Percentiles rank a stretch among this genome's conserved stretches.
phyloP scores from a whole-genome alignment of 2,888 invertebrate genomes.

The Eremobia ochroleuca region DNA sequence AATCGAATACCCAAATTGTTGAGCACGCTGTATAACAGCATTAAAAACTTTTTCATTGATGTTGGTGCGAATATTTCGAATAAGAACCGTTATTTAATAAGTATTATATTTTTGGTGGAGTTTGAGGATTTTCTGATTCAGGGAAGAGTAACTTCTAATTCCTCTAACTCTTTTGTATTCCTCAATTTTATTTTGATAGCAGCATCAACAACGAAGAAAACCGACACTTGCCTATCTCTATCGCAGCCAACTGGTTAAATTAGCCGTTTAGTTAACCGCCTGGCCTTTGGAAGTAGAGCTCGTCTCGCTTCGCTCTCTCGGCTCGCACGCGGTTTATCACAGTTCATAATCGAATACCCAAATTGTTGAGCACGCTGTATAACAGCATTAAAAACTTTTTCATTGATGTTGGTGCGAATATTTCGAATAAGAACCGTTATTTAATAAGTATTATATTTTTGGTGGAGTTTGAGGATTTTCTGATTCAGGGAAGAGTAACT shows the following conservation, averaged over 20 bases:
- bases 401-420: constrained; percentile 42
- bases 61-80: constrained; percentile 36
- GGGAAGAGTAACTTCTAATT: background rate
- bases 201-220: constrained; percentile 1
- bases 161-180: background rate
- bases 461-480: background rate
- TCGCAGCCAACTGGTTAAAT: too few species aligned
- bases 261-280: too few species aligned
- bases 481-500: background rate
- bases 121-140: constrained; percentile 7
- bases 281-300: too few species aligned
- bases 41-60: constrained; percentile 59
- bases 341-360: constrained; percentile 51
- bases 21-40: constrained; percentile 46
- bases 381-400: constrained; percentile 57
- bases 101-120: constrained; percentile 12
- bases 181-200: background rate
- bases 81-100: constrained; percentile 28
- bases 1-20: constrained; percentile 53
- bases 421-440: constrained; percentile 30
- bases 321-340: too few species aligned
- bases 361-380: constrained; percentile 49
- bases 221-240: background rate
- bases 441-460: constrained; percentile 33
- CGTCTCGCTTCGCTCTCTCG: too few species aligned